phyloP scores from a whole-genome alignment of 2,888 invertebrate genomes.

The Anoplius nigerrimus region DNA sequence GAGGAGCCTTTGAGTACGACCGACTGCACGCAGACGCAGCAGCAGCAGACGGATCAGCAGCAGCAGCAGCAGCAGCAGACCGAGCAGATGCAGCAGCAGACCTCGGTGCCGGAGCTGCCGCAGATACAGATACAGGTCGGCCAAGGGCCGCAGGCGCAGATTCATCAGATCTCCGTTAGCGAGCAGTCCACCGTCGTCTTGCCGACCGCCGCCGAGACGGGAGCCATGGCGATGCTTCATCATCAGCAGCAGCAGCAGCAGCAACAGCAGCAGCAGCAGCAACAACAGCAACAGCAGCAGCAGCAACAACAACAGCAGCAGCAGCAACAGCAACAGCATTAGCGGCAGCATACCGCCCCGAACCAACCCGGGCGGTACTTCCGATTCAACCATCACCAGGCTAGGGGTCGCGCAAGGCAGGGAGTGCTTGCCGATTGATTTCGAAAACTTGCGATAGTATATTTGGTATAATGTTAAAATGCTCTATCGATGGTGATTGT shows the following conservation, averaged over 20 bases:
- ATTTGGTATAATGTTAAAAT: constrained; percentile 49
- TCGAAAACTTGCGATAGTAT: constrained; percentile 42
- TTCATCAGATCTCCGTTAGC: constrained; percentile 71
- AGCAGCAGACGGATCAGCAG: constrained; percentile 69
- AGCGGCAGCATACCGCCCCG: constrained; percentile 65
- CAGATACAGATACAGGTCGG: constrained; percentile 68
- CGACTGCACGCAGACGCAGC: constrained; percentile 73
- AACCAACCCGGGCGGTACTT: constrained; percentile 62
- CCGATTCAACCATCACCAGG: constrained; percentile 64
- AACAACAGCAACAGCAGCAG: constrained; percentile 57
- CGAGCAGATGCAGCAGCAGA: constrained; percentile 60
- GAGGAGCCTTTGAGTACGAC: constrained; percentile 77
- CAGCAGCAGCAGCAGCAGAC: constrained; percentile 63
- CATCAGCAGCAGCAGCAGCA: constrained; percentile 73
- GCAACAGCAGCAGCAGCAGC: constrained; percentile 50
- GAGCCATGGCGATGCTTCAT: constrained; percentile 73
- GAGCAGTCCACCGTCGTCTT: constrained; percentile 77
- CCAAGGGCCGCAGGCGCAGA: constrained; percentile 72
- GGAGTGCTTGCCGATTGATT: constrained; percentile 53
- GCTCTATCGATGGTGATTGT: constrained; percentile 48
- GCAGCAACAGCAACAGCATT: constrained; percentile 71
- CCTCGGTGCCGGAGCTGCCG: constrained; percentile 51
- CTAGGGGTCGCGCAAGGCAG: constrained; percentile 57
- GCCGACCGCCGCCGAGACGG: constrained; percentile 76
- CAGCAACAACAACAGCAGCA: constrained; percentile 62